Conservation (phyloP, 2,113 vertebrate species). For the Corythornis cristatus region DNA sequence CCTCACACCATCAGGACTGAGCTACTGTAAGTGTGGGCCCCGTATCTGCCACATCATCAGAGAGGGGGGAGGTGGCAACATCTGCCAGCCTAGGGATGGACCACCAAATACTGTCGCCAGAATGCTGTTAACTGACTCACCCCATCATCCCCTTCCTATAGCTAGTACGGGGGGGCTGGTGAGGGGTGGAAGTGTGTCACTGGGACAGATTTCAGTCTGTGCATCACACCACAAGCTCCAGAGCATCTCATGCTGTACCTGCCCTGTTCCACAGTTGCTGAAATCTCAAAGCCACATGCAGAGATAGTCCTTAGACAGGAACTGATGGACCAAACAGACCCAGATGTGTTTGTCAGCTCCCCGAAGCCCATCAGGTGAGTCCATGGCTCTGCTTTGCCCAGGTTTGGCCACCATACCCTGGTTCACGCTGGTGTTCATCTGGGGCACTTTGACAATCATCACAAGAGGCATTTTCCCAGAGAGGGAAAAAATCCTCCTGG, state of each 20-base stretch:
- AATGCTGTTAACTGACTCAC: accelerated
- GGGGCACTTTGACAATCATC: accelerated
- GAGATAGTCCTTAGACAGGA: slow-evolving; percentile 12
- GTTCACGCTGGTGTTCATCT: accelerated
- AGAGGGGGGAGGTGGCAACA: neutral
- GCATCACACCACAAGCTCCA: neutral
- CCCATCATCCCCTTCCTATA: neutral
- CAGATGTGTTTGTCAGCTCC: neutral
- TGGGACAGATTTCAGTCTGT: neutral
- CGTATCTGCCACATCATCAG: accelerated
- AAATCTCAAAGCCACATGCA: neutral
- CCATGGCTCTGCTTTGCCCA: neutral
- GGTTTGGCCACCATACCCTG: neutral
- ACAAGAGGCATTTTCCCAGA: neutral
- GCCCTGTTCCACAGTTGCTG: slow-evolving; percentile 26
- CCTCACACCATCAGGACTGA: slow-evolving; percentile 18
- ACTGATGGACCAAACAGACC: neutral
- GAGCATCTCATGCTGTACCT: neutral
- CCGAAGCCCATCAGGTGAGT: neutral
- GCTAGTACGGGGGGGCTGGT: accelerated
- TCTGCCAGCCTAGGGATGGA: accelerated
- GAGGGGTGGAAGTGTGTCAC: neutral
- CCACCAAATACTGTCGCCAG: accelerated
- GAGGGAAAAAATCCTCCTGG: neutral
- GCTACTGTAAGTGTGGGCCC: slow-evolving; percentile 12